Conservation (phyloP, 1,140 invertebrate genomes). For the Dinoponera quadriceps region DNA sequence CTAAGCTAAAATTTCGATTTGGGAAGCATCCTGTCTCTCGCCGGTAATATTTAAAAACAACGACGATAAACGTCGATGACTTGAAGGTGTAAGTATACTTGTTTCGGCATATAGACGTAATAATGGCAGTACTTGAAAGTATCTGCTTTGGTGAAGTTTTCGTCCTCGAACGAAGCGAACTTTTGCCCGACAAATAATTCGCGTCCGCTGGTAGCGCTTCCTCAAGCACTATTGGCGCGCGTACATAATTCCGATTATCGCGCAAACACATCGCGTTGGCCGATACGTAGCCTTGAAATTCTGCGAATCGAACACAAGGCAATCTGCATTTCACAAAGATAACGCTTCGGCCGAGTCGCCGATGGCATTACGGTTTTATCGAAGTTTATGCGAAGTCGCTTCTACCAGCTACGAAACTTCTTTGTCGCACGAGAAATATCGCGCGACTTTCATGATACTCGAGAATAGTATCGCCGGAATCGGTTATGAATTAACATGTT, state of each 20-base stretch:
- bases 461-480: neutral
- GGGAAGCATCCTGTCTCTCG: neutral
- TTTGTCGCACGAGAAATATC: neutral
- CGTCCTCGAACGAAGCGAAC: neutral
- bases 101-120: neutral
- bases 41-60: neutral
- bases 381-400: constrained; percentile 13
- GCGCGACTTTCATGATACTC: neutral
- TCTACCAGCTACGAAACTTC: constrained; percentile 25
- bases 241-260: constrained; percentile 60
- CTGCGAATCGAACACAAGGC: constrained; percentile 81
- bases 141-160: constrained; percentile 5
- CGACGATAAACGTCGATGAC: neutral
- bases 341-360: constrained; percentile 59
- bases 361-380: constrained; percentile 55
- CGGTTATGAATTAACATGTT: neutral
- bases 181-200: constrained; percentile 26
- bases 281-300: constrained; percentile 75
- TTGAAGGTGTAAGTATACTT: constrained; percentile 15
- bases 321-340: constrained; percentile 81
- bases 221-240: constrained; percentile 38
- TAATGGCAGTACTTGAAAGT: constrained; percentile 1
- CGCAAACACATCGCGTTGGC: constrained; percentile 58
- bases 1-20: too few species aligned
- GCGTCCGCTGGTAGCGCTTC: constrained; percentile 35